Conservation (phyloP, 2,888 invertebrate genomes). For the Cylindroiulus punctatus region DNA sequence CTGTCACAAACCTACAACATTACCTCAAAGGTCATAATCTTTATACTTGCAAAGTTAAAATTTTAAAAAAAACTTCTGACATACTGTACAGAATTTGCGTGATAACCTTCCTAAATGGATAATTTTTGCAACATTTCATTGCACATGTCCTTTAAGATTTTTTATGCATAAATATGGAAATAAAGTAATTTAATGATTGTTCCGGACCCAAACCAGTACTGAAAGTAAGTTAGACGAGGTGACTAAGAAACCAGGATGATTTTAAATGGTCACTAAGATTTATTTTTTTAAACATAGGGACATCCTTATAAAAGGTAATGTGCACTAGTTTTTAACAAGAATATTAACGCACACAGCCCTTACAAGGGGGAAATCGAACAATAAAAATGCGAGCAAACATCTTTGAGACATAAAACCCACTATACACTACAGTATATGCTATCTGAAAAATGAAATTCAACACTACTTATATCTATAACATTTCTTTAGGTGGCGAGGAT, state of each 20-base stretch:
- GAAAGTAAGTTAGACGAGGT: not conserved
- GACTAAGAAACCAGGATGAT: not conserved
- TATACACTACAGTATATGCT: not conserved
- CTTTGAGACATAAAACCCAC: not conserved
- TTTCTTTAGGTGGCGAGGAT: not conserved
- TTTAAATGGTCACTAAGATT: not conserved
- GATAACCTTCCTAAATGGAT: too few relatives aligned
- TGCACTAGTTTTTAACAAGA: not conserved
- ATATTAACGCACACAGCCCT: not conserved
- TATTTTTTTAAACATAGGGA: not conserved
- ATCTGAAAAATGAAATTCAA: not conserved
- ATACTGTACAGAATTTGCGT: too few relatives aligned
- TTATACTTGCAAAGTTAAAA: too few relatives aligned
- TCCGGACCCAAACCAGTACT: too few relatives aligned
- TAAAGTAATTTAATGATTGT: too few relatives aligned
- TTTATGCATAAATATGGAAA: too few relatives aligned
- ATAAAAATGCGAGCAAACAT: not conserved
- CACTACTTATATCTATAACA: constrained; percentile 10
- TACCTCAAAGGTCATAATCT: too few relatives aligned
- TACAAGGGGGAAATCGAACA: not conserved
- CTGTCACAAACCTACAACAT: too few relatives aligned
- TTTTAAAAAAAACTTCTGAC: too few relatives aligned
- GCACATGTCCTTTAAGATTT: too few relatives aligned
- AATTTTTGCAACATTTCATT: too few relatives aligned
- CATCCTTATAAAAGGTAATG: not conserved